Evolutionary conservation across 35 echinoderm and acorn worm genomes (phyloP).

Genomic region (Nesometra sesokonis): DNA sequence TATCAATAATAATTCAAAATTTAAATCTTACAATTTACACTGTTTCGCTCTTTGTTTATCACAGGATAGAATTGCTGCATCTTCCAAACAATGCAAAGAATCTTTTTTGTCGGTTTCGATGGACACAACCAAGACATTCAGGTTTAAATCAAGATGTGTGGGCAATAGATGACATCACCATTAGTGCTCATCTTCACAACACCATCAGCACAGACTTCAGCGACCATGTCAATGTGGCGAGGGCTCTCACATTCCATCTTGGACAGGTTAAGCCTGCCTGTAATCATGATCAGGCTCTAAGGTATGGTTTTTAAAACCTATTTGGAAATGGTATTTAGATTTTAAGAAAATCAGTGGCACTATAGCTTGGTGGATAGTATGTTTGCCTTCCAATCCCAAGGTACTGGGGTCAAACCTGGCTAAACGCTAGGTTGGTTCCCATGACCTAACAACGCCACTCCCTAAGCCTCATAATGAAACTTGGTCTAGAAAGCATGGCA

Average conservation of each 20-base stretch:
- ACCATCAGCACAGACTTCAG: conserved; percentile 67
- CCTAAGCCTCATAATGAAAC: no score
- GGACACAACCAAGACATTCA: conserved; percentile 57
- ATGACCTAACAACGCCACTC: no score
- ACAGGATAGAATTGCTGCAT: conserved; percentile 47
- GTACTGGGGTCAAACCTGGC: no score
- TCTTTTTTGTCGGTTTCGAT: conserved; percentile 48
- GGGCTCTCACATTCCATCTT: conserved; percentile 59
- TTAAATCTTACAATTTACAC: no score
- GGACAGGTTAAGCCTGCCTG: conserved; percentile 57
- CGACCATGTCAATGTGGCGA: conserved; percentile 16
- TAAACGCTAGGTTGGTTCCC: no score
- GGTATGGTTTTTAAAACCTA: conserved; percentile 28
- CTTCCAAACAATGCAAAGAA: conserved; percentile 33
- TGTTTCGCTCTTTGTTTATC: neutral
- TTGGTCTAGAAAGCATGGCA: no score
- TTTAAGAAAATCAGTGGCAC: no score
- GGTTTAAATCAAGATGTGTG: conserved; percentile 37
- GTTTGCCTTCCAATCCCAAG: no score
- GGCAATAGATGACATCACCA: conserved; percentile 65
- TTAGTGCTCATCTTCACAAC: conserved; percentile 33
- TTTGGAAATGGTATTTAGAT: no score
- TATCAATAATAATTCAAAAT: no score
- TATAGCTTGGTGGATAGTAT: no score
- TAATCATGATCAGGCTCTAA: conserved; percentile 17